phyloP scores from a whole-genome alignment of 2,797 vertebrate species.

The Triplophysa bombifrons region DNA sequence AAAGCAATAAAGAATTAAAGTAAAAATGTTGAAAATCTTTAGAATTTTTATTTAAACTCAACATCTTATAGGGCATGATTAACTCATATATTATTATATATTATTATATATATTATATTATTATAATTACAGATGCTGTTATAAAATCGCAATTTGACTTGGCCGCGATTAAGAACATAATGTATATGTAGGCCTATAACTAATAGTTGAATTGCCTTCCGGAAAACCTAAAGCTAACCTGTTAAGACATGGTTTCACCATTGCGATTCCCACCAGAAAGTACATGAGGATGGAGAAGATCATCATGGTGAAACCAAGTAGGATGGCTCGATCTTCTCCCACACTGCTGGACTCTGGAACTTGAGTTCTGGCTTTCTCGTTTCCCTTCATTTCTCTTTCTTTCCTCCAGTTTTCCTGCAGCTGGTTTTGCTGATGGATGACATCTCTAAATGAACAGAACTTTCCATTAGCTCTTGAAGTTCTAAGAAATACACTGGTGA shows the following conservation, averaged over 20 bases:
- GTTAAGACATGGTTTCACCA: conserved; percentile 78
- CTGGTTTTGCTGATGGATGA: conserved; percentile 52
- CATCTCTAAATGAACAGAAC: conserved; percentile 65
- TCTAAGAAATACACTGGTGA: background rate
- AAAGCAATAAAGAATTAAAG: background rate
- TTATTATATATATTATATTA: too few relatives aligned
- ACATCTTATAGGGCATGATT: background rate
- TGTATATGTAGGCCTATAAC: background rate
- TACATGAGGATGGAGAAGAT: conserved; percentile 84
- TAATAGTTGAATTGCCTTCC: background rate
- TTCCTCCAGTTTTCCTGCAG: conserved; percentile 60
- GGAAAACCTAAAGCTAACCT: conserved; percentile 70
- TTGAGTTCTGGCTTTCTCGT: conserved; percentile 62
- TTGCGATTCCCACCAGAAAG: conserved; percentile 79
- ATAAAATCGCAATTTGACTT: background rate
- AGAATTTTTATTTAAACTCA: background rate
- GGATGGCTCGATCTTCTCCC: conserved; percentile 81
- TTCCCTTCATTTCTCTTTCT: conserved; percentile 44
- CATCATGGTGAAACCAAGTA: conserved; percentile 84
- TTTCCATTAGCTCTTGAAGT: background rate
- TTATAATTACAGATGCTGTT: background rate
- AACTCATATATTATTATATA: too few relatives aligned
- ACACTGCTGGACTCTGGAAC: conserved; percentile 73
- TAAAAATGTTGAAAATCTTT: background rate
- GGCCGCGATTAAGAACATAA: too few relatives aligned